Evolutionary conservation across 1,140 invertebrate species (phyloP).

Genomic region (Tetraneura akinire): DNA sequence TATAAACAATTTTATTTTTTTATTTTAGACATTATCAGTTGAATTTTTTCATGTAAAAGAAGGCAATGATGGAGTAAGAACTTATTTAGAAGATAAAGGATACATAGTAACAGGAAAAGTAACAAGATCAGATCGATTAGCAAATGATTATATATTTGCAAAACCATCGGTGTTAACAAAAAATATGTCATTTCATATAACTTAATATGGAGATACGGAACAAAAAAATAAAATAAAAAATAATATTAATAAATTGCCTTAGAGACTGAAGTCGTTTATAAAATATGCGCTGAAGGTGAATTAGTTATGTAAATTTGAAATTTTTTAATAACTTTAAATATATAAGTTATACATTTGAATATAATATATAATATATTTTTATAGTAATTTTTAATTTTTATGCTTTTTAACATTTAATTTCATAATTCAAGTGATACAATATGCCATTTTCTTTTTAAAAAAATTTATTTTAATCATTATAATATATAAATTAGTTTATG

Average conservation of each 20-base stretch:
- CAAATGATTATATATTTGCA: conserved; percentile 52
- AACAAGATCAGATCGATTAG: conserved; percentile 42
- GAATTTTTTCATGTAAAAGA: conserved; percentile 52
- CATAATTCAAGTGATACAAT: too few relatives aligned
- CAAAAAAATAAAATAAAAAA: neutral
- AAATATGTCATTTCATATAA: conserved; percentile 38
- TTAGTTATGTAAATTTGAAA: neutral
- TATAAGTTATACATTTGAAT: conserved; percentile 3
- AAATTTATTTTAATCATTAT: too few relatives aligned
- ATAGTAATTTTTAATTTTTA: neutral
- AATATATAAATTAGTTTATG: too few relatives aligned
- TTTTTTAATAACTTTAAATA: neutral
- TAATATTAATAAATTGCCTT: neutral
- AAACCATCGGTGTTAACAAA: conserved; percentile 36
- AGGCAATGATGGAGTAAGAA: conserved; percentile 46
- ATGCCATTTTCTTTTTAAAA: too few relatives aligned
- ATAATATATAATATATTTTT: neutral
- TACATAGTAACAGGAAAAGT: conserved; percentile 51
- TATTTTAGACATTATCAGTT: conserved; percentile 50
- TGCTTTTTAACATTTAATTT: neutral
- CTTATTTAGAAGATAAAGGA: conserved; percentile 48
- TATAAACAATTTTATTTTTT: neutral
- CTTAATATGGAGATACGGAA: neutral
- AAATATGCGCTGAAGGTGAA: neutral
- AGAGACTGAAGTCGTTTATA: neutral